A percentile compares a stretch with the other conserved stretches of the same genome.
phyloP scores from a whole-genome alignment of 2,113 vertebrate species.

The Mixornis gularis region DNA sequence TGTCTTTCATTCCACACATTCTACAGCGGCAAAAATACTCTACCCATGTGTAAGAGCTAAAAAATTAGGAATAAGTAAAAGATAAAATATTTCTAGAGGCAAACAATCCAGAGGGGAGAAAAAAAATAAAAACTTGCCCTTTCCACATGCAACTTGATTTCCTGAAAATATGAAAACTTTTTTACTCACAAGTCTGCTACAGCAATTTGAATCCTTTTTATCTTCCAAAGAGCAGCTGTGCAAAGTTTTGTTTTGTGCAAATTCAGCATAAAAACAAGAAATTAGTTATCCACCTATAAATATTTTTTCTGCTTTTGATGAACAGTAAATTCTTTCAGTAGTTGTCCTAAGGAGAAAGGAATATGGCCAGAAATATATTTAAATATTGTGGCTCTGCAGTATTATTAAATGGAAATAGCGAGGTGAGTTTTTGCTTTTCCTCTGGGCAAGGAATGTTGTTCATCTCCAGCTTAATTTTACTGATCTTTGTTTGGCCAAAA shows the following conservation, averaged over 20 bases:
- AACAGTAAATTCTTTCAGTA: background rate
- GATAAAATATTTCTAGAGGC: background rate
- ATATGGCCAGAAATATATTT: background rate
- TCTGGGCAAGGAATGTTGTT: background rate
- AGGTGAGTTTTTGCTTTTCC: background rate
- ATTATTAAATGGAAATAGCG: background rate
- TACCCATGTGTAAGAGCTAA: background rate
- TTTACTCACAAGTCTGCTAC: conserved; percentile 5
- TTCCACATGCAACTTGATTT: conserved; percentile 18
- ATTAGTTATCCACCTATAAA: conserved; percentile 21
- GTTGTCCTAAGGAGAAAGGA: background rate
- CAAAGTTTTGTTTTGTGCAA: conserved; percentile 45
- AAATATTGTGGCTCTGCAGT: background rate
- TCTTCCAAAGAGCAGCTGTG: conserved; percentile 57
- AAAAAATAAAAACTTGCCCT: background rate
- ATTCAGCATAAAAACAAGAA: conserved; percentile 48
- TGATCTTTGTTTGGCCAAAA: background rate
- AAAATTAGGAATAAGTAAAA: conserved; percentile 16
- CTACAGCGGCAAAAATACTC: background rate
- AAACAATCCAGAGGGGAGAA: background rate
- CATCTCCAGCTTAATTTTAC: background rate
- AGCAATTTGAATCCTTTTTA: conserved; percentile 60
- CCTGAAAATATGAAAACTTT: conserved; percentile 41
- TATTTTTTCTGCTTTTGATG: background rate
- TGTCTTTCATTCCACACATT: background rate